Conservation (phyloP, 1,140 invertebrate species). For the Scylla paramamosain region DNA sequence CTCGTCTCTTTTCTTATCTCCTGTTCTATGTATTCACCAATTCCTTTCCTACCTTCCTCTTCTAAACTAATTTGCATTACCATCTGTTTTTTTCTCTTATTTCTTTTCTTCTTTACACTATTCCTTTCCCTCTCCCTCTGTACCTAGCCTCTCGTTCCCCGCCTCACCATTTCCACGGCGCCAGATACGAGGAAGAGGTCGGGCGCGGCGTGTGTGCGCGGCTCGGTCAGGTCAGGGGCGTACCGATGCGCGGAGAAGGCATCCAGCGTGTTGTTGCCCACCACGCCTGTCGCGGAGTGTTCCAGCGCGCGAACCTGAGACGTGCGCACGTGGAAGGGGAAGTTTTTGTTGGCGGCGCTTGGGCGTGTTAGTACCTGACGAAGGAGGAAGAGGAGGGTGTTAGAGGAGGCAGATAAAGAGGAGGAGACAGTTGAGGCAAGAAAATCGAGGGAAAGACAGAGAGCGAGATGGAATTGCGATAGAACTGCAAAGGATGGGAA, state of each 20-base stretch:
- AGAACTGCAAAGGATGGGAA: too few relatives aligned
- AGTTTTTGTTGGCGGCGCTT: slow-evolving; percentile 90
- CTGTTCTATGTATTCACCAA: too few relatives aligned
- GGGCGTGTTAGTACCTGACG: slow-evolving; percentile 89
- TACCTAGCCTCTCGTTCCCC: not conserved
- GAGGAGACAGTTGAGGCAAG: too few relatives aligned
- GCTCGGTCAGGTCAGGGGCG: slow-evolving; percentile 80
- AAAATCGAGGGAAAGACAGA: too few relatives aligned
- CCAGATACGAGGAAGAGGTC: slow-evolving; percentile 76
- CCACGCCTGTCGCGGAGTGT: slow-evolving; percentile 80
- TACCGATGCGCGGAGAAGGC: slow-evolving; percentile 85
- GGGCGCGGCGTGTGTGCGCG: slow-evolving; percentile 61
- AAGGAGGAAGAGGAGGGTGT: too few relatives aligned
- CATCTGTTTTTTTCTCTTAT: too few relatives aligned
- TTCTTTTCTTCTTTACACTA: too few relatives aligned
- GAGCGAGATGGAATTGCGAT: too few relatives aligned
- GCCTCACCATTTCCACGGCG: slow-evolving; percentile 74
- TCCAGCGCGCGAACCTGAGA: slow-evolving; percentile 88
- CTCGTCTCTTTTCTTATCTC: not conserved
- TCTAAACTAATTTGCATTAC: too few relatives aligned
- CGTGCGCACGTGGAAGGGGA: slow-evolving; percentile 92
- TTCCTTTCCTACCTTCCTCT: too few relatives aligned
- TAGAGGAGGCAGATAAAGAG: too few relatives aligned
- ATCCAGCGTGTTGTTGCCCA: slow-evolving; percentile 83
- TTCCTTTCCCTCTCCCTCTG: too few relatives aligned